Evolutionary conservation across 2,888 invertebrate species (phyloP).

Genomic region (Noctua comes): DNA sequence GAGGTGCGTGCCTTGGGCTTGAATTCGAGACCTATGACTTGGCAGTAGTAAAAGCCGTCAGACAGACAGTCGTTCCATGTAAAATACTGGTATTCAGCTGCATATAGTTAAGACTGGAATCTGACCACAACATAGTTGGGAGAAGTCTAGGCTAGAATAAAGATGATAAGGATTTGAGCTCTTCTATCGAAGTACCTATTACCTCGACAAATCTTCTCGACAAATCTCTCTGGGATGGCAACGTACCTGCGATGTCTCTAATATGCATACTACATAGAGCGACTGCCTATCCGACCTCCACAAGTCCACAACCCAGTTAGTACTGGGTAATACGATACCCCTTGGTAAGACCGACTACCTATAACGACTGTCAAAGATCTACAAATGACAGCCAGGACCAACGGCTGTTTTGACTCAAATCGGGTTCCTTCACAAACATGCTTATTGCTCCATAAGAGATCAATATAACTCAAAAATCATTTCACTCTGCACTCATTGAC

Average conservation of each 20-base stretch:
- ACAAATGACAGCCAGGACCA: neutral
- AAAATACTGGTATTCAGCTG: neutral
- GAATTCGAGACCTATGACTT: too few relatives aligned
- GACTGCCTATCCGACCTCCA: neutral
- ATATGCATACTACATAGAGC: neutral
- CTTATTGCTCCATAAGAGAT: neutral
- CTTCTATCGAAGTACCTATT: too few relatives aligned
- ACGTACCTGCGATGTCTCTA: too few relatives aligned
- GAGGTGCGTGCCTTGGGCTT: too few relatives aligned
- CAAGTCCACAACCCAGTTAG: neutral
- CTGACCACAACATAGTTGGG: neutral
- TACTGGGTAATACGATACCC: neutral
- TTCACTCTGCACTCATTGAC: neutral
- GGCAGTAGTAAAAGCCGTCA: too few relatives aligned
- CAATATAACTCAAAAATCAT: neutral
- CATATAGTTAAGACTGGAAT: neutral
- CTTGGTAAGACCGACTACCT: too few relatives aligned
- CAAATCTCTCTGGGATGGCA: too few relatives aligned
- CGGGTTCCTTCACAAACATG: neutral
- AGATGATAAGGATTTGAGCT: too few relatives aligned
- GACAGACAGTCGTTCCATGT: too few relatives aligned
- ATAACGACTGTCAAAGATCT: neutral
- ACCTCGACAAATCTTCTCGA: too few relatives aligned
- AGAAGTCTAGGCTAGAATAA: too few relatives aligned
- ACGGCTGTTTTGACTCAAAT: neutral